A percentile compares a stretch with the other conserved stretches of the same genome.
phyloP scores from a whole-genome alignment of 1,140 invertebrate genomes.

The Babylonia areolata region DNA sequence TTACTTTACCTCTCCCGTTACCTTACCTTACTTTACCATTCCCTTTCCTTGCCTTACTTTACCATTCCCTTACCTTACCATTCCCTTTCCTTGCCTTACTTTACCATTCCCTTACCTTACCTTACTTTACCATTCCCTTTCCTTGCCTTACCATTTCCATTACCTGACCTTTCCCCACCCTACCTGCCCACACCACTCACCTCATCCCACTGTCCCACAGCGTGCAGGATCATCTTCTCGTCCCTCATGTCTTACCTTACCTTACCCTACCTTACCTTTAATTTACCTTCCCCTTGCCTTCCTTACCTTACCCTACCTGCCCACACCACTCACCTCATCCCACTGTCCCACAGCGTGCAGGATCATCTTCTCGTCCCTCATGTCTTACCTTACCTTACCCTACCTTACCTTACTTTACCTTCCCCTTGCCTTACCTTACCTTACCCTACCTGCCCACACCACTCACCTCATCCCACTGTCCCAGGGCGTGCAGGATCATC shows the following conservation, averaged over 20 bases:
- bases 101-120: not conserved
- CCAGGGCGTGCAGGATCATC: not conserved
- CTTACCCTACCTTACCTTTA: too few species aligned
- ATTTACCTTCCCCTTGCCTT: not conserved
- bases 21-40: not conserved
- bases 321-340: slow-evolving; percentile 68
- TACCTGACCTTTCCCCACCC: not conserved
- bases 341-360: slow-evolving; percentile 3
- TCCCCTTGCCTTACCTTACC: not conserved
- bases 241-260: too few species aligned
- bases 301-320: not conserved
- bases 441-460: not conserved
- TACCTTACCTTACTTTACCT: too few species aligned
- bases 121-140: not conserved
- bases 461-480: slow-evolving; percentile 53
- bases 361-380: too few species aligned
- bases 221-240: too few species aligned
- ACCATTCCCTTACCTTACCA: not conserved
- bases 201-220: slow-evolving; percentile 52
- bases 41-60: slow-evolving; percentile 55
- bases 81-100: not conserved
- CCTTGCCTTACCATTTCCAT: not conserved
- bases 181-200: slow-evolving; percentile 61
- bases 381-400: too few species aligned
- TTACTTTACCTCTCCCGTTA: not conserved